Evolutionary conservation across 2,888 invertebrate genomes (phyloP).

Genomic region (Ornithoptera alexandrae): DNA sequence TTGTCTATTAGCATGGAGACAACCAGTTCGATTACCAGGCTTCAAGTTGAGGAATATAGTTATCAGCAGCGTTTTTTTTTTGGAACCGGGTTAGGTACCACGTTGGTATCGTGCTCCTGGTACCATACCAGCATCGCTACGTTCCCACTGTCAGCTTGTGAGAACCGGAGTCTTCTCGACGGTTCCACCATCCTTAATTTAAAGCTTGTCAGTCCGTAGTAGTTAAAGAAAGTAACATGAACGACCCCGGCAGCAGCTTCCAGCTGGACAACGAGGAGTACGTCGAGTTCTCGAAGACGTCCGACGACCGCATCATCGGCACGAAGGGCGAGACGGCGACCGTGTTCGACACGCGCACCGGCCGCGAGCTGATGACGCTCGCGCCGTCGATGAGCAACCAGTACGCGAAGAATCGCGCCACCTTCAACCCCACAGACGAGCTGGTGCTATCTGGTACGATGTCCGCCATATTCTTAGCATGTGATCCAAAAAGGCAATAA

Average conservation of each 20-base stretch:
- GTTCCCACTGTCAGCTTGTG: no score
- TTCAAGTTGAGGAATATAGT: no score
- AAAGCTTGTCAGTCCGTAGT: no score
- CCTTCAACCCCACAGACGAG: slow-evolving; percentile 96
- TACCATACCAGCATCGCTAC: no score
- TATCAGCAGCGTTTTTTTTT: no score
- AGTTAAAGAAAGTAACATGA: neutral
- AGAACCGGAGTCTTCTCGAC: no score
- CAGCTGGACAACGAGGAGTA: slow-evolving; percentile 91
- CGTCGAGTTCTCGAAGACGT: slow-evolving; percentile 93
- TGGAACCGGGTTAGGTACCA: no score
- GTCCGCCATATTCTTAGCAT: neutral
- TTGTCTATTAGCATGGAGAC: no score
- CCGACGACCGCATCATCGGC: slow-evolving; percentile 92
- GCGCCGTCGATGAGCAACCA: slow-evolving; percentile 92
- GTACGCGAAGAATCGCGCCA: slow-evolving; percentile 95
- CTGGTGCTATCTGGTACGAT: slow-evolving; percentile 87
- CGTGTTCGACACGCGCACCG: slow-evolving; percentile 93
- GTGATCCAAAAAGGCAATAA: neutral
- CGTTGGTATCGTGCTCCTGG: no score
- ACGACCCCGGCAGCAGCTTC: slow-evolving; percentile 70
- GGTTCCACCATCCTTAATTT: no score
- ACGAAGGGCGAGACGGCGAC: slow-evolving; percentile 91
- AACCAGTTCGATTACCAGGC: no score
- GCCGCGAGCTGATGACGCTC: slow-evolving; percentile 85